These are phyloP conservation scores for Vulpes vulpes DNA, from an alignment of 2,113 vertebrate genomes.

Conservation along the genomic window DNA sequence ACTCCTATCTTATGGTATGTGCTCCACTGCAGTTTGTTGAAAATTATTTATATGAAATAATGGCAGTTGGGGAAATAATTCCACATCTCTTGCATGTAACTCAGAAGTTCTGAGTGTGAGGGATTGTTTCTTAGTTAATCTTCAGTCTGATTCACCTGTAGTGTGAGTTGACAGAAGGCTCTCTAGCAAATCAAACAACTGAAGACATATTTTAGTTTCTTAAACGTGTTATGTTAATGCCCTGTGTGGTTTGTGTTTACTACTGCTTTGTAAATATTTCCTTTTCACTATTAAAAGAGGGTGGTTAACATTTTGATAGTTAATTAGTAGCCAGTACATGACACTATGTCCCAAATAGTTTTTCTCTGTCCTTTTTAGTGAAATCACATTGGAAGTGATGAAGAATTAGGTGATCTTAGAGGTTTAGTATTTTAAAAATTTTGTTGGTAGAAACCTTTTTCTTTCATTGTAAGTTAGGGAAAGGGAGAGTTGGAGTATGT, in stretches of 20 bases:
- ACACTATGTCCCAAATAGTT: neutral
- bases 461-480: constrained; percentile 1
- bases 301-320: neutral
- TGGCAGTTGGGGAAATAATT: constrained; percentile 46
- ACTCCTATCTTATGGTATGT: neutral
- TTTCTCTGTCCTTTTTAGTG: constrained; percentile 13
- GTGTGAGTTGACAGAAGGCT: neutral
- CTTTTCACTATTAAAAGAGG: constrained; percentile 52
- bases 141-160: neutral
- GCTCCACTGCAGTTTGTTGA: neutral
- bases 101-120: neutral
- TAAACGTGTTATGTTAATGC: constrained; percentile 3
- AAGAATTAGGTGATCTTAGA: constrained; percentile 39
- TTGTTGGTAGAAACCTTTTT: constrained; percentile 7
- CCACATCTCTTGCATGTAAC: neutral
- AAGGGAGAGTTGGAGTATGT: neutral
- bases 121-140: neutral
- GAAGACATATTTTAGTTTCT: neutral
- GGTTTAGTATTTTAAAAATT: constrained; percentile 50
- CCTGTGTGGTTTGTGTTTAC: constrained; percentile 39
- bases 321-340: constrained; percentile 22
- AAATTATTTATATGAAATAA: neutral
- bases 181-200: neutral
- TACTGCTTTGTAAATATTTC: constrained; percentile 53
- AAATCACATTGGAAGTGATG: neutral